Percentiles rank a stretch among this genome's conserved stretches.
Conservation (phyloP, 2,113 vertebrate genomes). For the Tichodroma muraria region DNA sequence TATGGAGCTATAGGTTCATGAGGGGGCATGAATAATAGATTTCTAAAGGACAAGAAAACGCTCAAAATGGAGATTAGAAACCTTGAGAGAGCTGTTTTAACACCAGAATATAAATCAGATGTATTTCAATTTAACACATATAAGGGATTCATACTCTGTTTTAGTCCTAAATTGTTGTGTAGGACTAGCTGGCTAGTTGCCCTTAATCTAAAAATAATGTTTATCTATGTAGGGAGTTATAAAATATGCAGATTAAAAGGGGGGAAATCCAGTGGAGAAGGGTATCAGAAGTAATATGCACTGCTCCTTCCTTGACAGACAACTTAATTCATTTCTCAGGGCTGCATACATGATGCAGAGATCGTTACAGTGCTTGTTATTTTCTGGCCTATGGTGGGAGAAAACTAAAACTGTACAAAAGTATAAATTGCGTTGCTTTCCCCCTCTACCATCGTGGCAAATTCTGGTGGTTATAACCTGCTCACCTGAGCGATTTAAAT, state of each 20-base stretch:
- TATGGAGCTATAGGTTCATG: not conserved
- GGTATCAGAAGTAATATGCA: not conserved
- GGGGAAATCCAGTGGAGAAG: not conserved
- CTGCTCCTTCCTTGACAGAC: not conserved
- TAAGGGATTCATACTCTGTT: not conserved
- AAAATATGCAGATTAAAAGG: not conserved
- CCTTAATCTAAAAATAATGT: not conserved
- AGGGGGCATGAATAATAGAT: not conserved
- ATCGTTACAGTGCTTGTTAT: not conserved
- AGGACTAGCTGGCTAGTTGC: not conserved
- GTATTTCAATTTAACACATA: not conserved
- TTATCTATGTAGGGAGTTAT: not conserved
- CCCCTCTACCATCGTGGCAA: not conserved
- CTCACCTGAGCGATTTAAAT: not conserved
- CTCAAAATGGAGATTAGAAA: not conserved
- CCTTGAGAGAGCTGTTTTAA: not conserved
- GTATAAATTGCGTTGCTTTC: not conserved
- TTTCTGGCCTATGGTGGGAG: not conserved
- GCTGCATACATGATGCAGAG: not conserved
- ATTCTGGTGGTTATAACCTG: not conserved
- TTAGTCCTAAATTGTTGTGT: not conserved
- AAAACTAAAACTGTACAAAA: not conserved
- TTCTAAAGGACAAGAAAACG: not conserved
- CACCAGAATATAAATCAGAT: not conserved
- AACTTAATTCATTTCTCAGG: not conserved